Percentiles rank a stretch among this genome's conserved stretches.
Evolutionary conservation across 1,140 invertebrate genomes (phyloP).

Genomic region (Cydia splendana): DNA sequence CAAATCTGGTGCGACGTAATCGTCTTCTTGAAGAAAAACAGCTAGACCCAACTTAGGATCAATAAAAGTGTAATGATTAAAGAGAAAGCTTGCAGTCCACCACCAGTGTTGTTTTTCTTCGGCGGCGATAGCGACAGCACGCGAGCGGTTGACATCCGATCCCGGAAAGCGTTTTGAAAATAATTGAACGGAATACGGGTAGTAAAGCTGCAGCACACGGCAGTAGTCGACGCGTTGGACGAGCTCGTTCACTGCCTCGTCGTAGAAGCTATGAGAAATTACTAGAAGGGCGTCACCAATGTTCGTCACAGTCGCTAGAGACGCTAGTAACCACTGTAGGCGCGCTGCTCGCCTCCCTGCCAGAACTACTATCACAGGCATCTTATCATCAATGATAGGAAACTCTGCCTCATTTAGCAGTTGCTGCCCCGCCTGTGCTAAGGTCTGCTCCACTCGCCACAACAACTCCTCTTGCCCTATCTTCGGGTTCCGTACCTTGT

Average conservation of each 20-base stretch:
- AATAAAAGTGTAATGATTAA: conserved; percentile 76
- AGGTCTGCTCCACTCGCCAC: conserved; percentile 35
- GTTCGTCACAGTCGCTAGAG: conserved; percentile 89
- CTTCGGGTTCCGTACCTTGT: neutral
- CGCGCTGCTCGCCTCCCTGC: conserved; percentile 95
- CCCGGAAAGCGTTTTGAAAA: conserved; percentile 94
- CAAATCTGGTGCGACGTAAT: conserved; percentile 90
- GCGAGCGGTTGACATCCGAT: conserved; percentile 93
- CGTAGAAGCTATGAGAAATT: conserved; percentile 96
- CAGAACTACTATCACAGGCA: conserved; percentile 71
- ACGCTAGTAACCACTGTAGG: conserved; percentile 92
- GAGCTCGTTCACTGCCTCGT: conserved; percentile 92
- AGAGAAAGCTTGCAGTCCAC: conserved; percentile 95
- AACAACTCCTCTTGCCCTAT: neutral
- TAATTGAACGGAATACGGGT: conserved; percentile 95
- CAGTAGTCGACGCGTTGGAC: conserved; percentile 92
- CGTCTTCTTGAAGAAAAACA: conserved; percentile 91
- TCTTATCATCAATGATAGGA: conserved; percentile 34
- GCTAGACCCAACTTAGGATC: conserved; percentile 76
- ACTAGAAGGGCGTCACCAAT: conserved; percentile 93
- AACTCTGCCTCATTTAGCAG: conserved; percentile 37
- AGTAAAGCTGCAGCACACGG: conserved; percentile 95
- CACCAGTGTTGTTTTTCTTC: conserved; percentile 99
- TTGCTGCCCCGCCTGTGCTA: conserved; percentile 37
- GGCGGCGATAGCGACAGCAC: conserved; percentile 95